phyloP scores from a whole-genome alignment of 2,113 vertebrate species.

The Solea senegalensis region DNA sequence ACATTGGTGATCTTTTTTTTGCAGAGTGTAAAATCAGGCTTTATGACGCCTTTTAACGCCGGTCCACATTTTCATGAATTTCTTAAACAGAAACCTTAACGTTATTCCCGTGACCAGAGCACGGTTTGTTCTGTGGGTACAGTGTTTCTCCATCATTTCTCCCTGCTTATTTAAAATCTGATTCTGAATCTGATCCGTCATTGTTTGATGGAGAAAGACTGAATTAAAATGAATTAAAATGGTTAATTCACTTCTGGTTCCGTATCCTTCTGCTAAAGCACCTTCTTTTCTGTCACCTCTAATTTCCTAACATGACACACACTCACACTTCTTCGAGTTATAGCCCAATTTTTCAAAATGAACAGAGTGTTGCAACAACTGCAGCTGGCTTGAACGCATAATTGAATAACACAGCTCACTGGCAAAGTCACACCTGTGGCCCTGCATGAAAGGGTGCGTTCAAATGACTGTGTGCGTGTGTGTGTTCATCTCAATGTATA shows the following conservation, averaged over 20 bases:
- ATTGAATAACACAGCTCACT: slow-evolving; percentile 62
- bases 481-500: slow-evolving; percentile 40
- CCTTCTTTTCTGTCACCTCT: too few species aligned
- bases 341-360: background rate
- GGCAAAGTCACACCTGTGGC: slow-evolving; percentile 65
- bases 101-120: background rate
- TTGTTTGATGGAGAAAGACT: too few species aligned
- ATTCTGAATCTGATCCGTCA: too few species aligned
- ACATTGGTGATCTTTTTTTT: too few species aligned
- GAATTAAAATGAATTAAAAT: too few species aligned
- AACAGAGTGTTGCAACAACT: slow-evolving; percentile 14
- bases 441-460: slow-evolving; percentile 13
- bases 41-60: background rate
- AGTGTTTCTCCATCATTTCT: too few species aligned
- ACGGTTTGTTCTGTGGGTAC: background rate
- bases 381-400: slow-evolving; percentile 35
- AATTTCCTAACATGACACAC: too few species aligned
- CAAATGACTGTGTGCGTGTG: background rate
- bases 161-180: too few species aligned
- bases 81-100: background rate
- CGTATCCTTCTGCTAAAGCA: too few species aligned
- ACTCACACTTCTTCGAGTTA: too few species aligned
- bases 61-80: background rate
- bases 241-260: too few species aligned
- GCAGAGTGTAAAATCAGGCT: background rate